Evolutionary conservation across 2,797 vertebrate genomes (phyloP).

Genomic region (Spheniscus humboldti): DNA sequence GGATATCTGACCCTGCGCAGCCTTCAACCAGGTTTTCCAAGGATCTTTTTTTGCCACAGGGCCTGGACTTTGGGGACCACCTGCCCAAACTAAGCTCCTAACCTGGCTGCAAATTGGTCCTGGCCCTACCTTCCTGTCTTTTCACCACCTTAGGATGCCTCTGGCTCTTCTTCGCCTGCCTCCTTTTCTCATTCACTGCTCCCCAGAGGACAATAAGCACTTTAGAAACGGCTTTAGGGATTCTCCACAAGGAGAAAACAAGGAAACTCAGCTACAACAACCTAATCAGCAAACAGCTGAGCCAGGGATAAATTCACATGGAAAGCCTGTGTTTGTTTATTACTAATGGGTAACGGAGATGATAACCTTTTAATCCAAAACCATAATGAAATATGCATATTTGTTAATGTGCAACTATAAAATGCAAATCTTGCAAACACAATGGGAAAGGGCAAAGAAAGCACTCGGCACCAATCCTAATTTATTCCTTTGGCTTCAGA

Average conservation of each 20-base stretch:
- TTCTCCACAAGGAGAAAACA: constrained; percentile 61
- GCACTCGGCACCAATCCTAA: constrained; percentile 60
- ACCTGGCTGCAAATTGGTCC: neutral
- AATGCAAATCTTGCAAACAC: constrained; percentile 70
- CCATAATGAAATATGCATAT: constrained; percentile 76
- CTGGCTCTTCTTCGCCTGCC: neutral
- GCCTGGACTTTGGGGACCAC: neutral
- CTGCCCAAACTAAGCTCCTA: neutral
- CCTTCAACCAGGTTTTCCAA: neutral
- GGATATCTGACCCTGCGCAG: neutral
- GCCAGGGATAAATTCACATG: constrained; percentile 63
- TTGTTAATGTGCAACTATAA: constrained; percentile 71
- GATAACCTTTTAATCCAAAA: constrained; percentile 75
- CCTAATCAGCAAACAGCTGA: constrained; percentile 66
- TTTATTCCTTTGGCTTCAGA: constrained; percentile 69
- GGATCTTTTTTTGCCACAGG: neutral
- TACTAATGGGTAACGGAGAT: constrained; percentile 69
- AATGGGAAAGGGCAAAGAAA: constrained; percentile 68
- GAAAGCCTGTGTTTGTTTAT: constrained; percentile 70
- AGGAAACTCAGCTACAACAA: constrained; percentile 58
- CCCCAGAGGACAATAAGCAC: constrained; percentile 31
- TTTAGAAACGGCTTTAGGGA: constrained; percentile 42
- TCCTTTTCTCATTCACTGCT: neutral
- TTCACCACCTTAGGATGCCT: neutral
- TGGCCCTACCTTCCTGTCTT: neutral